Percentiles rank a stretch among this genome's conserved stretches.
These are phyloP conservation scores for mouse (Mus musculus) DNA, from an alignment of 2,113 vertebrate species.

Conservation along the genomic window GRCm39 chr6:67064001-67064500, in stretches of 20 bases:
- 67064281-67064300: neutral
- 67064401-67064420: neutral
- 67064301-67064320: neutral
- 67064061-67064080: no score
- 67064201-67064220: neutral
- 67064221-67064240: neutral
- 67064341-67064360: no score
- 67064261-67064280: neutral
- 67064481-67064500: no score
- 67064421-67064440: neutral
- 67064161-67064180: neutral
- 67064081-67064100: no score
- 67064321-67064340: conserved; percentile 37
- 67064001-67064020: neutral
- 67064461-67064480: no score
- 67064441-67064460: neutral
- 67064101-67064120: no score
- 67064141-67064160: no score
- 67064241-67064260: neutral
- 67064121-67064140: no score
- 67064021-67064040: no score
- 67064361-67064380: neutral
- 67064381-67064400: neutral
- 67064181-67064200: neutral
- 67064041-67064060: no score